These are phyloP conservation scores for Fregetta grallaria DNA, from an alignment of 2,113 vertebrate species.

Conservation along the genomic window DNA sequence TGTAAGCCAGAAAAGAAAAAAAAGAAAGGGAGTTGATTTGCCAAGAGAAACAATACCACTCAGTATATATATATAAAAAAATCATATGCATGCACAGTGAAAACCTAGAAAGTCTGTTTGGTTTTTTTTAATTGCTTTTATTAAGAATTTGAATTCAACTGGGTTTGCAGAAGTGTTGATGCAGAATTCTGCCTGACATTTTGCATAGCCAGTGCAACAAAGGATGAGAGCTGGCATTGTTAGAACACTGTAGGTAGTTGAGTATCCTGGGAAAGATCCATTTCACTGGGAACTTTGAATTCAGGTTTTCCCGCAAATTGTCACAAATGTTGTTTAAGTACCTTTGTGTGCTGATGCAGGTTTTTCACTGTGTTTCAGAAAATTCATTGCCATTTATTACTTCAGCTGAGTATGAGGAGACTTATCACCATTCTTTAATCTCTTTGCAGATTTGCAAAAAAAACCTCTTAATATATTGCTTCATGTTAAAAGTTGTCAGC, in stretches of 20 bases:
- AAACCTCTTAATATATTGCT: neutral
- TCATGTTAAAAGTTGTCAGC: conserved; percentile 1
- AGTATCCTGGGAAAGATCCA: neutral
- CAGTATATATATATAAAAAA: neutral
- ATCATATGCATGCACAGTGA: neutral
- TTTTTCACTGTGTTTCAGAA: neutral
- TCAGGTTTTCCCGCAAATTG: neutral
- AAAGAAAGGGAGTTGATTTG: neutral
- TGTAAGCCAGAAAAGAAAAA: neutral
- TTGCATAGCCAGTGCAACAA: neutral
- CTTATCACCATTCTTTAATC: neutral
- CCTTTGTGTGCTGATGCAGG: neutral
- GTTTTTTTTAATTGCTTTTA: neutral
- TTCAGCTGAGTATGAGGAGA: neutral
- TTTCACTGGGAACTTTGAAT: neutral
- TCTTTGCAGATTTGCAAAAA: neutral
- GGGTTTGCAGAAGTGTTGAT: neutral
- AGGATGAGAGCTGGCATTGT: neutral
- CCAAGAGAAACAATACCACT: neutral
- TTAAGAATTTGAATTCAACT: neutral
- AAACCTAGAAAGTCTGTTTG: neutral
- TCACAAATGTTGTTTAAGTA: neutral
- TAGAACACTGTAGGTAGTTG: neutral
- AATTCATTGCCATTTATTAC: neutral
- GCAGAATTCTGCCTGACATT: neutral